These are phyloP conservation scores for Quadriops clusia DNA, from an alignment of 2,888 invertebrate genomes.

Conservation along the genomic window DNA sequence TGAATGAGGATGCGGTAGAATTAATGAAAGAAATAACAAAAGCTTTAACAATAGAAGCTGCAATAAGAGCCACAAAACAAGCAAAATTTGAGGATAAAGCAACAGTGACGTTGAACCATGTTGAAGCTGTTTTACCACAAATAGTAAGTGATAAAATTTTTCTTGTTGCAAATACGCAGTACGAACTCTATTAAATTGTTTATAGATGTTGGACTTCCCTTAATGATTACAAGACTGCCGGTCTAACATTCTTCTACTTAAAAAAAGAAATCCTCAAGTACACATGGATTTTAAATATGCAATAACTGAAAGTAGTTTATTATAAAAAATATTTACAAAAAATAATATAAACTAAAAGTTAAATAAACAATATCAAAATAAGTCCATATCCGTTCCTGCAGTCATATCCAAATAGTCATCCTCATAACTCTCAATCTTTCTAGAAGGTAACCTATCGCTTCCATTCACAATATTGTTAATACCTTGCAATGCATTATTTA, in stretches of 20 bases:
- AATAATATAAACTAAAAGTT: conserved; percentile 8
- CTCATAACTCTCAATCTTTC: conserved; percentile 40
- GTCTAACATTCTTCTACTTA: no score
- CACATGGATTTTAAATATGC: background rate
- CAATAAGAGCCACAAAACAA: conserved; percentile 41
- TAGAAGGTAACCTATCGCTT: no score
- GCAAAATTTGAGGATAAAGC: conserved; percentile 39
- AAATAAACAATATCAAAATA: conserved; percentile 23
- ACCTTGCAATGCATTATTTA: conserved; percentile 7
- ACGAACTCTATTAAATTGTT: conserved; percentile 18
- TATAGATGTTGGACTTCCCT: conserved; percentile 45
- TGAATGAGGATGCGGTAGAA: conserved; percentile 43
- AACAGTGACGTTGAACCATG: conserved; percentile 41
- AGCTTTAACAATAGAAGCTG: conserved; percentile 43
- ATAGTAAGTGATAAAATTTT: conserved; percentile 32
- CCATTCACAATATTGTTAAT: no score
- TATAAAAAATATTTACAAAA: conserved; percentile 6
- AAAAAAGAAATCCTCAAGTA: conserved; percentile 11
- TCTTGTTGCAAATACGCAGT: conserved; percentile 2
- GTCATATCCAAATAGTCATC: conserved; percentile 63
- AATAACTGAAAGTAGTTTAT: conserved; percentile 3
- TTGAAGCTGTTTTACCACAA: conserved; percentile 46
- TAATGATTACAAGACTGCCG: no score
- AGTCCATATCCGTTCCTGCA: conserved; percentile 42
- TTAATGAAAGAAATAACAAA: conserved; percentile 43